Conservation (phyloP, 2,113 vertebrate species). For the Amphilophus citrinellus region DNA sequence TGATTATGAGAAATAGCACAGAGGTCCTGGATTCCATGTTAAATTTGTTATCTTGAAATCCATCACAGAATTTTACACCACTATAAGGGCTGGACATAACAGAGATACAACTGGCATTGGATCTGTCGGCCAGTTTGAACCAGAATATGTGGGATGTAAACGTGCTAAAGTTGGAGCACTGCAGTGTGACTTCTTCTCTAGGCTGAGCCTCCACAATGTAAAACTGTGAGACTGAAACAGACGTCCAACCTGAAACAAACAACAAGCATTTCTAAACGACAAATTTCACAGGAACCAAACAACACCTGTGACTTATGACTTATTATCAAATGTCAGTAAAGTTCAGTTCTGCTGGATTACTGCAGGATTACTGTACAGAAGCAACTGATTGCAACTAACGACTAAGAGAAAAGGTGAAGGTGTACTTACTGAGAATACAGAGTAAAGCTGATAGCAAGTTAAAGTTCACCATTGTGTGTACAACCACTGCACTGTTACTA, state of each 20-base stretch:
- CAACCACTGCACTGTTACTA: not conserved
- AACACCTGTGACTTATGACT: no score
- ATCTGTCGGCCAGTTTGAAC: not conserved
- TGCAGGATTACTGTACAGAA: rapidly evolving
- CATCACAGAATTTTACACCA: rapidly evolving
- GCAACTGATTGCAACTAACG: rapidly evolving
- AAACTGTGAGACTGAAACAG: not conserved
- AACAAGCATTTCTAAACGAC: not conserved
- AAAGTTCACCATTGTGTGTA: slow-evolving; percentile 1
- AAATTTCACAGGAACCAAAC: not conserved
- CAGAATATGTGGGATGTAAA: rapidly evolving
- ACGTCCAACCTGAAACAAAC: slow-evolving; percentile 29
- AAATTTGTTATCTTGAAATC: not conserved
- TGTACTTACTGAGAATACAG: slow-evolving; percentile 37
- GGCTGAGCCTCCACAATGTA: not conserved
- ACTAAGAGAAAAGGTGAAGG: rapidly evolving
- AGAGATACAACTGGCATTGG: not conserved
- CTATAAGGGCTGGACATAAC: not conserved
- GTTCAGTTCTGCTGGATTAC: rapidly evolving
- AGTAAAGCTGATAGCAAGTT: not conserved
- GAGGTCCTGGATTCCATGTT: slow-evolving; percentile 12
- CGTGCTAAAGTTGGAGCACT: not conserved
- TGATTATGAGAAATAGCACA: slow-evolving; percentile 22
- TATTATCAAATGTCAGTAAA: not conserved
- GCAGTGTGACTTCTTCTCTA: slow-evolving; percentile 33